phyloP scores from a whole-genome alignment of 1,140 invertebrate species.

The Drosophila pseudoobscura region DNA sequence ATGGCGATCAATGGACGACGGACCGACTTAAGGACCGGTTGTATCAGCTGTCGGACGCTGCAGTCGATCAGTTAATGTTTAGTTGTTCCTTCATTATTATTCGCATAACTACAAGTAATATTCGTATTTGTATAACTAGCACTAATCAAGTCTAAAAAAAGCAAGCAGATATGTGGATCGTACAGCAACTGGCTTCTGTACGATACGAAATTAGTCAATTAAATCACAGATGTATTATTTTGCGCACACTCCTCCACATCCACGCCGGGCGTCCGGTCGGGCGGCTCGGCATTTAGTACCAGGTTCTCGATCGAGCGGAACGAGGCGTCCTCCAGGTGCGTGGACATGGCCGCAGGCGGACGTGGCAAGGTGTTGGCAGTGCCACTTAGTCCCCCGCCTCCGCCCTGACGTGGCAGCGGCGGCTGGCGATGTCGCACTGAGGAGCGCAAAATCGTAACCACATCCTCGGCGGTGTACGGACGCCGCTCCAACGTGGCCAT shows the following conservation, averaged over 20 bases:
- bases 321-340: slow-evolving; percentile 65
- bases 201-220: slow-evolving; percentile 74
- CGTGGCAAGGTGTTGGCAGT: slow-evolving; percentile 55
- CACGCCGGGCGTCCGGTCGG: slow-evolving; percentile 81
- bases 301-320: slow-evolving; percentile 85
- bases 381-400: slow-evolving; percentile 1
- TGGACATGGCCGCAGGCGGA: slow-evolving; percentile 61
- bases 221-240: slow-evolving; percentile 83
- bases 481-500: slow-evolving; percentile 39
- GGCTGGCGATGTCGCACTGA: slow-evolving; percentile 67
- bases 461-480: slow-evolving; percentile 85
- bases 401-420: slow-evolving; percentile 12
- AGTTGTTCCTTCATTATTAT: slow-evolving; percentile 37
- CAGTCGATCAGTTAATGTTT: slow-evolving; percentile 4
- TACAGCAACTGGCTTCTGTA: slow-evolving; percentile 48
- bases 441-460: slow-evolving; percentile 85
- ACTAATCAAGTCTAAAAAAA: slow-evolving; percentile 78
- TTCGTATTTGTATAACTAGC: slow-evolving; percentile 68
- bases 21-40: slow-evolving; percentile 15
- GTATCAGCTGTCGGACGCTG: slow-evolving; percentile 40
- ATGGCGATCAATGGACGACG: no score
- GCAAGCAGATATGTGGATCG: slow-evolving; percentile 75
- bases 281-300: slow-evolving; percentile 85
- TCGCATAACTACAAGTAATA: slow-evolving; percentile 70
- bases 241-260: slow-evolving; percentile 42